phyloP scores from a whole-genome alignment of 2,113 vertebrate species.

The Bucco capensis region DNA sequence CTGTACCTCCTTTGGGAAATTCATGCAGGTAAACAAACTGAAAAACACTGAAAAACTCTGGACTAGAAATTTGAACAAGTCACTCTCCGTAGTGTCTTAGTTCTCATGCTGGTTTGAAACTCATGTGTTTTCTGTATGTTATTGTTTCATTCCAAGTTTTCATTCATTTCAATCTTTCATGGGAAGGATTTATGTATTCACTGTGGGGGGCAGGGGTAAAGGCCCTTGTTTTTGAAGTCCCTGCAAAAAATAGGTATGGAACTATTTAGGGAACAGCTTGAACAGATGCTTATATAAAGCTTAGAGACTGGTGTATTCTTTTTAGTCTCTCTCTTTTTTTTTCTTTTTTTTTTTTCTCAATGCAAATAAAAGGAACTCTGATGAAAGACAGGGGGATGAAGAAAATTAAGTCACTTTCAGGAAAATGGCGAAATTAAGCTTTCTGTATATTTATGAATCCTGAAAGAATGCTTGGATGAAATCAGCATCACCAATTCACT shows the following conservation, averaged over 20 bases:
- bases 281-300: background rate
- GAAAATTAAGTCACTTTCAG: background rate
- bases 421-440: background rate
- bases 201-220: background rate
- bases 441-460: slow-evolving; percentile 26
- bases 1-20: background rate
- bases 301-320: background rate
- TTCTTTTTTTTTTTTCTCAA: no score
- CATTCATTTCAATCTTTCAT: no score
- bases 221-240: background rate
- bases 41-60: background rate
- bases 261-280: background rate
- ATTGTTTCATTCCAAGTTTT: background rate
- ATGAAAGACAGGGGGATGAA: background rate
- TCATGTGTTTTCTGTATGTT: background rate
- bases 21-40: background rate
- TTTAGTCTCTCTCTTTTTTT: background rate
- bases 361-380: background rate
- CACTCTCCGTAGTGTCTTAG: background rate
- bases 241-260: background rate
- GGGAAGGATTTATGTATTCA: background rate
- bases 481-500: background rate
- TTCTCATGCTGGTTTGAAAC: background rate
- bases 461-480: slow-evolving; percentile 19
- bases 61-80: background rate